Percentiles rank a stretch among this genome's conserved stretches.
These are phyloP conservation scores for Lytechinus pictus DNA, from an alignment of 35 echinoderm and acorn worm species.

Conservation along the genomic window DNA sequence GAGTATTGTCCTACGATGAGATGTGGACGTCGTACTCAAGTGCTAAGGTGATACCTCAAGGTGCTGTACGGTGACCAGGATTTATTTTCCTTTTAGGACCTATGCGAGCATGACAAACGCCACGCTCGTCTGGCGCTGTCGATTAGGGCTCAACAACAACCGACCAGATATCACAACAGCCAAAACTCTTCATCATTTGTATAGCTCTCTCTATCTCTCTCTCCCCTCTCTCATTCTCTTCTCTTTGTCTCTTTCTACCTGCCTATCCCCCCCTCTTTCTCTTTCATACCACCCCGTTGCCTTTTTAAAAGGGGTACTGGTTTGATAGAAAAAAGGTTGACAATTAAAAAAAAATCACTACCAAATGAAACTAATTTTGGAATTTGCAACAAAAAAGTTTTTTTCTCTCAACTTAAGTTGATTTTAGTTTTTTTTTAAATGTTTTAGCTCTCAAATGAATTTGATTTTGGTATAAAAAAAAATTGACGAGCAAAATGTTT, in stretches of 20 bases:
- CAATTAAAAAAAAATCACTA: too few relatives aligned
- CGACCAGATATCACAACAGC: neutral
- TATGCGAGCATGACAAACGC: neutral
- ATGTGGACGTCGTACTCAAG: neutral
- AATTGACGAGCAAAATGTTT: too few relatives aligned
- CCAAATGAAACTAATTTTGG: too few relatives aligned
- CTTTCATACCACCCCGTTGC: neutral
- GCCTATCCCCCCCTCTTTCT: neutral
- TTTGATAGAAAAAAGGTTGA: too few relatives aligned
- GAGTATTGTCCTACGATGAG: neutral
- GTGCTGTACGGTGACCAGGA: neutral
- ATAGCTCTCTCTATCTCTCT: neutral
- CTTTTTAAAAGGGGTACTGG: neutral
- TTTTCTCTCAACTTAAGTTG: too few relatives aligned
- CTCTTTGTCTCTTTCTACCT: neutral
- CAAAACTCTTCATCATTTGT: neutral
- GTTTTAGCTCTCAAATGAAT: too few relatives aligned
- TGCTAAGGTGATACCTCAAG: conserved; percentile 17
- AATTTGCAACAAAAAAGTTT: too few relatives aligned
- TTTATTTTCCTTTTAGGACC: neutral
- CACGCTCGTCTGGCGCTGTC: neutral
- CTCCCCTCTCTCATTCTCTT: neutral
- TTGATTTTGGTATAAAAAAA: too few relatives aligned
- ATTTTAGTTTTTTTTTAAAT: too few relatives aligned
- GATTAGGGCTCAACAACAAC: neutral